Conservation (phyloP, 2,113 vertebrate species). For the Vireo altiloquus region DNA sequence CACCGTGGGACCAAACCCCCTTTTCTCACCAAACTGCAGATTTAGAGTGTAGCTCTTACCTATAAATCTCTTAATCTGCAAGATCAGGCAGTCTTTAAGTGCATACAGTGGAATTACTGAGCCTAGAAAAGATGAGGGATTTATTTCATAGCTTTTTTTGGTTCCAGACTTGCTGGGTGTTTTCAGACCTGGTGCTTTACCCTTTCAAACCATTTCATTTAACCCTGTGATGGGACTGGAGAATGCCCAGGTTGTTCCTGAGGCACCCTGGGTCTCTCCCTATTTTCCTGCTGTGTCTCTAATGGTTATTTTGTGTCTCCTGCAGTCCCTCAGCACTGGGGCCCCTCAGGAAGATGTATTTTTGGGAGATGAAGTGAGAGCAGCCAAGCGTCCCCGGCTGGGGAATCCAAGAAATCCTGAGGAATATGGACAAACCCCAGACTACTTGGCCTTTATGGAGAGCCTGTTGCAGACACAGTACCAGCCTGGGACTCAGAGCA, state of each 20-base stretch:
- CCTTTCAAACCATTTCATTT: background rate
- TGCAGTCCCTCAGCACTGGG: constrained; percentile 78
- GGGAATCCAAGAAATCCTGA: constrained; percentile 38
- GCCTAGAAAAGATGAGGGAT: background rate
- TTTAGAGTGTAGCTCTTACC: background rate
- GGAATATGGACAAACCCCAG: constrained; percentile 67
- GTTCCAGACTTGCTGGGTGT: background rate
- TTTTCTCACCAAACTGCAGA: background rate
- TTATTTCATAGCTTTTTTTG: background rate
- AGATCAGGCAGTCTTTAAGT: background rate
- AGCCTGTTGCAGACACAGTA: constrained; percentile 81
- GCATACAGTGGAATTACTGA: background rate
- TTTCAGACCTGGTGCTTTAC: background rate
- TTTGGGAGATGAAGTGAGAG: constrained; percentile 76
- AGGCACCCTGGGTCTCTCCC: background rate
- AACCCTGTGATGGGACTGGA: background rate
- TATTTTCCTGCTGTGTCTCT: background rate
- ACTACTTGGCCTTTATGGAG: constrained; percentile 87
- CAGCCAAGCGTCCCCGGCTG: constrained; percentile 87
- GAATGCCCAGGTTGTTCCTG: background rate
- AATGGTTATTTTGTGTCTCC: background rate
- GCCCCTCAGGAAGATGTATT: constrained; percentile 68
- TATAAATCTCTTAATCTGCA: background rate
- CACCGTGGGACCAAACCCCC: background rate
- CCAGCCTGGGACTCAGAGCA: constrained; percentile 67